Conservation (phyloP, 2,888 invertebrate genomes). For the Plusia festucae region DNA sequence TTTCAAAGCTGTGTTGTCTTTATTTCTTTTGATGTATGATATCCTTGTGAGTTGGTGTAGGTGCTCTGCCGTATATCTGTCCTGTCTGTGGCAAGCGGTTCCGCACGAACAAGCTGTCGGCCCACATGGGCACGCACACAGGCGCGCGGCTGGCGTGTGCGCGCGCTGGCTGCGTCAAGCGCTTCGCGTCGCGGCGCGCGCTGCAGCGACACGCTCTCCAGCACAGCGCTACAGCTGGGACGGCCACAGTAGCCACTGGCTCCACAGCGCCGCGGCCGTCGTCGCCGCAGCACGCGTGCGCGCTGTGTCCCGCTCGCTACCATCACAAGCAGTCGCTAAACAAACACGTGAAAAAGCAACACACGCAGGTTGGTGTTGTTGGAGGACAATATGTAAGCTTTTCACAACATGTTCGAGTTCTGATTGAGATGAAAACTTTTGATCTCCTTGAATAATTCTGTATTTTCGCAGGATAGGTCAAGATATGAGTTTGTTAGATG, state of each 20-base stretch:
- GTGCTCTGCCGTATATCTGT: conserved; percentile 79
- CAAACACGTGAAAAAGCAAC: conserved; percentile 71
- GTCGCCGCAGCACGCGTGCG: conserved; percentile 50
- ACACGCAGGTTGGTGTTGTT: conserved; percentile 60
- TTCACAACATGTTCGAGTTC: too few species aligned
- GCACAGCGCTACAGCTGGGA: conserved; percentile 32
- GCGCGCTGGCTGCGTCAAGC: conserved; percentile 54
- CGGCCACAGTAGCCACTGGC: conserved; percentile 16
- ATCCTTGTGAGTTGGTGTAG: conserved; percentile 55
- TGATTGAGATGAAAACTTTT: too few species aligned
- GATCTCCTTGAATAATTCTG: too few species aligned
- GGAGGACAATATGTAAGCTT: too few species aligned
- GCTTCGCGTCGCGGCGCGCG: conserved; percentile 54
- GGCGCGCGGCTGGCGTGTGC: conserved; percentile 51
- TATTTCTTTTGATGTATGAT: too few species aligned
- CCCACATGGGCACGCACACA: conserved; percentile 71
- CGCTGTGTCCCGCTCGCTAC: conserved; percentile 67
- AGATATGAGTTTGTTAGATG: too few species aligned
- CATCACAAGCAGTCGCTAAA: conserved; percentile 76
- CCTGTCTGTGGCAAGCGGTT: conserved; percentile 77
- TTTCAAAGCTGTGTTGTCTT: too few species aligned
- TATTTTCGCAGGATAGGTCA: too few species aligned
- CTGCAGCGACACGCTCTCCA: conserved; percentile 57
- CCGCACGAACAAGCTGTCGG: conserved; percentile 78
- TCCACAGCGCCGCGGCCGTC: not conserved